A percentile compares a stretch with the other conserved stretches of the same genome.
phyloP scores from a whole-genome alignment of 1,140 invertebrate genomes.

The Dryas iulia region DNA sequence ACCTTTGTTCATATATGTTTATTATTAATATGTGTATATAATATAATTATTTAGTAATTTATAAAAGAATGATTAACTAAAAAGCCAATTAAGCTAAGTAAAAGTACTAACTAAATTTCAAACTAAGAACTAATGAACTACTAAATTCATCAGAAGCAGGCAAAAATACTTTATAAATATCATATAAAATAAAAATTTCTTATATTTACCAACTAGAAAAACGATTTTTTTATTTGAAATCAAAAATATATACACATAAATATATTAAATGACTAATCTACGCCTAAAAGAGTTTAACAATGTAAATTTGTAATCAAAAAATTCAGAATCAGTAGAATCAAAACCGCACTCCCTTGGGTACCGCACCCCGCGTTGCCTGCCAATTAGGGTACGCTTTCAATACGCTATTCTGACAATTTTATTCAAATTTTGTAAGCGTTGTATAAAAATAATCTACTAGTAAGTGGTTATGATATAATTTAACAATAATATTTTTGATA shows the following conservation, averaged over 20 bases:
- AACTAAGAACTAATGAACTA: no score
- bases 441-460: neutral
- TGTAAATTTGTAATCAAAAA: conserved; percentile 2
- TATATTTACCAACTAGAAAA: neutral
- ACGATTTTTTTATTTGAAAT: neutral
- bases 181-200: neutral
- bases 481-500: neutral
- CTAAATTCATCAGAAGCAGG: no score
- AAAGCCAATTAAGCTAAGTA: no score
- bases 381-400: conserved; percentile 1
- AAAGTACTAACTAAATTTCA: no score
- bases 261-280: neutral
- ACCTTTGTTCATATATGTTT: no score
- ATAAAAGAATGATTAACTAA: no score
- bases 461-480: neutral
- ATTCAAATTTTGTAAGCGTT: neutral
- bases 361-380: neutral
- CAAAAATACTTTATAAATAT: no score
- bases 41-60: no score
- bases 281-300: neutral
- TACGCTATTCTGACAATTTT: neutral
- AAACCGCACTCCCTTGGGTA: neutral
- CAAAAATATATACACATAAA: neutral
- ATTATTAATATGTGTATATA: no score
- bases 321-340: neutral